phyloP scores from a whole-genome alignment of 2,888 invertebrate genomes.

The Rugalucina vietnamica region DNA sequence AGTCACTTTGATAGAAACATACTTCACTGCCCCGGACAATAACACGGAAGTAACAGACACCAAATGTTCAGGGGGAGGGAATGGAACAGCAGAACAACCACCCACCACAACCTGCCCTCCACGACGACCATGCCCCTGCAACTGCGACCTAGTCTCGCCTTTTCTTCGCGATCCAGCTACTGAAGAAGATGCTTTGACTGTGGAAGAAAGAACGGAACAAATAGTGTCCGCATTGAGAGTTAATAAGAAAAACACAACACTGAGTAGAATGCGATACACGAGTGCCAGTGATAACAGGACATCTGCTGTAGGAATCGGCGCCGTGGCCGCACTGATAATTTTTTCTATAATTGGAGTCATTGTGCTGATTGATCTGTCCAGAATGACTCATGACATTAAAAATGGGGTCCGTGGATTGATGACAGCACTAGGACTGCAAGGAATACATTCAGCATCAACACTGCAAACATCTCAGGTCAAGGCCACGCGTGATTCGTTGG shows the following conservation, averaged over 20 bases:
- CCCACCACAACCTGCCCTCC: background rate
- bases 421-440: background rate
- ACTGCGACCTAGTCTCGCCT: slow-evolving; percentile 30
- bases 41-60: background rate
- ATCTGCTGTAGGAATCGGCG: slow-evolving; percentile 44
- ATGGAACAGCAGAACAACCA: too few species aligned
- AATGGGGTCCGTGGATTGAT: background rate
- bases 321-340: slow-evolving; percentile 39
- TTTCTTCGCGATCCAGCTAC: slow-evolving; percentile 32
- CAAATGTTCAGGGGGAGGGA: background rate
- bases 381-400: slow-evolving; percentile 30
- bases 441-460: too few species aligned
- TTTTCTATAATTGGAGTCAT: slow-evolving; percentile 33
- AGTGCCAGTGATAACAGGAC: slow-evolving; percentile 47
- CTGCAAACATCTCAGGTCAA: background rate
- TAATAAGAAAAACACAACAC: slow-evolving; percentile 46
- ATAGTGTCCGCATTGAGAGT: slow-evolving; percentile 44
- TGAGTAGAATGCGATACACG: slow-evolving; percentile 16
- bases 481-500: background rate
- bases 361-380: slow-evolving; percentile 42
- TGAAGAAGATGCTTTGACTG: slow-evolving; percentile 37
- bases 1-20: slow-evolving; percentile 13
- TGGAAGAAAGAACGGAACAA: slow-evolving; percentile 47
- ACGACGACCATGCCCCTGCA: background rate
- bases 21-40: slow-evolving; percentile 3